Evolutionary conservation across 2,797 vertebrate species (phyloP).

Genomic region (Xiphophorus birchmanni): DNA sequence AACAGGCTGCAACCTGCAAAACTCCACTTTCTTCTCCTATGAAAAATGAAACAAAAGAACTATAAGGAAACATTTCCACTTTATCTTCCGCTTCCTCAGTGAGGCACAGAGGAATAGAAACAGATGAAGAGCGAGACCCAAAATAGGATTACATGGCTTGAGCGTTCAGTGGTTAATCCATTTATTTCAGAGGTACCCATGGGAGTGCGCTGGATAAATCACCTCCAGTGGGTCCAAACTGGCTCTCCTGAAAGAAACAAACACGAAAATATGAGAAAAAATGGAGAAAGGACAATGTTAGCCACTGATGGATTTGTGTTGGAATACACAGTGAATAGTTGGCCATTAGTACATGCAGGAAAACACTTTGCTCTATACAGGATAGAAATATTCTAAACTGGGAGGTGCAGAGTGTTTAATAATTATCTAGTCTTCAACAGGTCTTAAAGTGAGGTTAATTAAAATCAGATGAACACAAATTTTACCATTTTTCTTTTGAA

Average conservation of each 20-base stretch:
- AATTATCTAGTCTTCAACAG: background rate
- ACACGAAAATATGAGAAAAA: background rate
- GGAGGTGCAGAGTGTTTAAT: background rate
- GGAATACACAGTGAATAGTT: background rate
- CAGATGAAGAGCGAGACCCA: constrained; percentile 52
- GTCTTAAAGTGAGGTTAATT: background rate
- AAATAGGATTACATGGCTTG: constrained; percentile 71
- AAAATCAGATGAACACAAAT: background rate
- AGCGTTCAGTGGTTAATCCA: constrained; percentile 69
- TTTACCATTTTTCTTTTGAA: background rate
- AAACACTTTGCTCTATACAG: background rate
- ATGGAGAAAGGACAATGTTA: background rate
- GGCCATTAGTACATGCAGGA: background rate
- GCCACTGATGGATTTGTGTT: background rate
- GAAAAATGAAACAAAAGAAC: background rate
- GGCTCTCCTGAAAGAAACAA: constrained; percentile 14
- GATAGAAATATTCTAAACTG: background rate
- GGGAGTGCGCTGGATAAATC: constrained; percentile 55
- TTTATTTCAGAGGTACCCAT: constrained; percentile 58
- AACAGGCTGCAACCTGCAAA: background rate
- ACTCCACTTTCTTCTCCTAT: background rate
- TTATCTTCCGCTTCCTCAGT: constrained; percentile 8
- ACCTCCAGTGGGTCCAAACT: constrained; percentile 15
- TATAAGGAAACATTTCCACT: background rate
- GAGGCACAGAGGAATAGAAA: constrained; percentile 36